Conservation (phyloP, 2,113 vertebrate species). For the Stictonetta naevosa region DNA sequence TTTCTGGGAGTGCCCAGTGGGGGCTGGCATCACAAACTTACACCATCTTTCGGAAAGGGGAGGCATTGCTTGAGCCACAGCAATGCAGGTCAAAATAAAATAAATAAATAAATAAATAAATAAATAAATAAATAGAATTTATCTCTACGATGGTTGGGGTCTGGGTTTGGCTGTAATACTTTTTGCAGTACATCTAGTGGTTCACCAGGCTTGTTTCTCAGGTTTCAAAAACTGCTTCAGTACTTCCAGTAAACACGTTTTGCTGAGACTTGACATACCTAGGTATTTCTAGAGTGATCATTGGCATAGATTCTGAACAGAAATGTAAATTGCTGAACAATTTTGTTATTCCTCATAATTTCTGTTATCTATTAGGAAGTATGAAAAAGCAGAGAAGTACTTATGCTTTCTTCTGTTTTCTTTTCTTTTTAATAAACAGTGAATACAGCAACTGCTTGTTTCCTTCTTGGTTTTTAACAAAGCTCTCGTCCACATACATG, state of each 20-base stretch:
- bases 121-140: neutral
- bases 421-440: neutral
- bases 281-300: neutral
- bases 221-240: neutral
- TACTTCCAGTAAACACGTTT: neutral
- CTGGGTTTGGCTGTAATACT: neutral
- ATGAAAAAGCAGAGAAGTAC: neutral
- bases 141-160: neutral
- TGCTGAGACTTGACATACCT: neutral
- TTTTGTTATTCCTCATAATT: neutral
- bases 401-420: neutral
- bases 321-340: neutral
- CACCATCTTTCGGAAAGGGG: neutral
- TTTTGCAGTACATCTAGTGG: neutral
- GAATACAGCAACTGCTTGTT: neutral
- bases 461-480: neutral
- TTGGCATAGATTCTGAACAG: neutral
- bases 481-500: neutral
- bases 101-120: neutral
- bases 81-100: neutral
- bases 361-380: neutral
- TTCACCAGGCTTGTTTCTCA: neutral
- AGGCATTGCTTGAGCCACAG: neutral
- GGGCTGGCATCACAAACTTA: neutral
- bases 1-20: rapidly evolving